A percentile compares a stretch with the other conserved stretches of the same genome.
phyloP scores from a whole-genome alignment of 2,888 invertebrate species.

The Drosophila neutralis region DNA sequence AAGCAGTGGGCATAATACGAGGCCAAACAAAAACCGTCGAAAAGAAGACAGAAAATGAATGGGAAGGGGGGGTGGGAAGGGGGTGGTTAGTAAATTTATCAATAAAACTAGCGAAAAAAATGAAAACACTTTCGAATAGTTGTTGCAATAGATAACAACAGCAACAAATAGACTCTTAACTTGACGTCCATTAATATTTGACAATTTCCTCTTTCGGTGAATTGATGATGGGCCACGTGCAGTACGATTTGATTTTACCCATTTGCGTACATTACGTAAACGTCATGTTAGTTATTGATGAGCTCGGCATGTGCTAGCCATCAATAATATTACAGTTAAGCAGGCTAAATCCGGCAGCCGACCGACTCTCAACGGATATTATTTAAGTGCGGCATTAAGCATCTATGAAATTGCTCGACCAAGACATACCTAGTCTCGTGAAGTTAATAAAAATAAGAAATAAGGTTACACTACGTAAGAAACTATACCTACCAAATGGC shows the following conservation, averaged over 20 bases:
- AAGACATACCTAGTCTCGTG: neutral
- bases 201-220: slow-evolving; percentile 66
- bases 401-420: neutral
- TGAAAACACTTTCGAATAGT: slow-evolving; percentile 70
- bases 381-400: slow-evolving; percentile 51
- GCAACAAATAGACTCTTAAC: slow-evolving; percentile 36
- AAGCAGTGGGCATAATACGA: slow-evolving; percentile 39
- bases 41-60: slow-evolving; percentile 1
- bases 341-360: neutral
- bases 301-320: slow-evolving; percentile 59
- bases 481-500: neutral
- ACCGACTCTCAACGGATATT: slow-evolving; percentile 14
- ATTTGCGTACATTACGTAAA: slow-evolving; percentile 69
- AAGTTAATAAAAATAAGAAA: neutral
- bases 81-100: slow-evolving; percentile 65
- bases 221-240: slow-evolving; percentile 64
- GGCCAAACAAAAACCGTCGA: slow-evolving; percentile 25
- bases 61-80: neutral
- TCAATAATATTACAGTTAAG: slow-evolving; percentile 59
- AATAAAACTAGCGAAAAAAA: slow-evolving; percentile 66
- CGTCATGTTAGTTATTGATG: slow-evolving; percentile 69
- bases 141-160: slow-evolving; percentile 60
- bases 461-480: neutral
- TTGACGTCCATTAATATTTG: slow-evolving; percentile 76
- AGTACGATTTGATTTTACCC: slow-evolving; percentile 64